Evolutionary conservation across 2,113 vertebrate species (phyloP).

Genomic region (Chloroceryle aenea): DNA sequence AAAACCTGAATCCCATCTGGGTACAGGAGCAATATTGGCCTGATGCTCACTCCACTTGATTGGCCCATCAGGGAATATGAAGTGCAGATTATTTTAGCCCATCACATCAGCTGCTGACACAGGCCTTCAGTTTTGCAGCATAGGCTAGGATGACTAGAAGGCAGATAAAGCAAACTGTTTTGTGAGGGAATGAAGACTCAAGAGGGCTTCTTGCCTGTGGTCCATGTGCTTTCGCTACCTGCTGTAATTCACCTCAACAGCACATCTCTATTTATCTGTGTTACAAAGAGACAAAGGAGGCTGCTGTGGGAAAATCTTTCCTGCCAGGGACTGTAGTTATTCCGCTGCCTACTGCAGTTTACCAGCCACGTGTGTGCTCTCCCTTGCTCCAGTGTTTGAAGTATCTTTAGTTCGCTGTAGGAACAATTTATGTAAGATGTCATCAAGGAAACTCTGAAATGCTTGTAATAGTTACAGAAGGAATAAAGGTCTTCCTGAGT

Average conservation of each 20-base stretch:
- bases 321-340: not conserved
- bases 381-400: not conserved
- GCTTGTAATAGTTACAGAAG: not conserved
- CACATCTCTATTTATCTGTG: not conserved
- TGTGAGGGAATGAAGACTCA: not conserved
- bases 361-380: not conserved
- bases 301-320: conserved; percentile 25
- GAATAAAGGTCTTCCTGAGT: not conserved
- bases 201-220: conserved; percentile 15
- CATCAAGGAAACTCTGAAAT: not conserved
- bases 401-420: not conserved
- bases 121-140: not conserved
- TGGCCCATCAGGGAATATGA: conserved; percentile 35
- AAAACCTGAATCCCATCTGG: not conserved
- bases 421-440: not conserved
- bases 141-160: not conserved
- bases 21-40: conserved; percentile 18
- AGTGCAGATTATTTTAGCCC: conserved; percentile 28
- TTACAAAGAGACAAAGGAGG: conserved; percentile 31
- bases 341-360: not conserved
- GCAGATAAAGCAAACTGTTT: conserved; percentile 19
- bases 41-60: conserved; percentile 26
- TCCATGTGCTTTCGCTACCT: conserved; percentile 41
- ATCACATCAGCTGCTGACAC: not conserved
- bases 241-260: conserved; percentile 46